phyloP scores from a whole-genome alignment of 2,888 invertebrate genomes.

The Philonicus albiceps region DNA sequence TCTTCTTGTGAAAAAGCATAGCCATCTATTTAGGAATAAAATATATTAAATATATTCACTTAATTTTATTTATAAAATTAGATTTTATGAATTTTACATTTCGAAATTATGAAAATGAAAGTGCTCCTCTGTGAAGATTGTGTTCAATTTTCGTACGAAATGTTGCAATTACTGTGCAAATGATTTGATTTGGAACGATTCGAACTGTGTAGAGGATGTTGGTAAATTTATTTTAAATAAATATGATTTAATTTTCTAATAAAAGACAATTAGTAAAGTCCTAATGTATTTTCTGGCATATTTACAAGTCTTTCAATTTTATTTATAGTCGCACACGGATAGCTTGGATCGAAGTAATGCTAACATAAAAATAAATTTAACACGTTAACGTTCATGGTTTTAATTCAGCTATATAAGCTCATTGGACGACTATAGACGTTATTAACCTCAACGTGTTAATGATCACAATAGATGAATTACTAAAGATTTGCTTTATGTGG shows the following conservation, averaged over 20 bases:
- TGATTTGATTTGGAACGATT: not conserved
- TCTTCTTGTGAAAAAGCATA: constrained; percentile 99
- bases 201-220: not conserved
- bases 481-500: too few species aligned
- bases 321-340: not conserved
- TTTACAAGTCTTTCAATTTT: not conserved
- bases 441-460: too few species aligned
- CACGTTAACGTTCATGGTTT: too few species aligned
- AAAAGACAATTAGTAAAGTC: not conserved
- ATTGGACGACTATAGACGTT: too few species aligned
- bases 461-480: too few species aligned
- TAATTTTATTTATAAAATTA: not conserved
- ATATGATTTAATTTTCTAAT: not conserved
- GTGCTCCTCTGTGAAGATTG: not conserved
- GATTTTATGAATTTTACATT: not conserved
- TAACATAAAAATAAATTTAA: too few species aligned
- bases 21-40: constrained; percentile 75
- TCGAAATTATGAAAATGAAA: not conserved
- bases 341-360: not conserved
- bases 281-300: not conserved
- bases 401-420: too few species aligned
- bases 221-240: not conserved
- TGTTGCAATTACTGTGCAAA: not conserved
- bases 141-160: not conserved
- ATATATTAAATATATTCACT: not conserved